Base-by-base conservation (phyloP, 2,797 vertebrate species). In the Pristis pectinata region DNA sequence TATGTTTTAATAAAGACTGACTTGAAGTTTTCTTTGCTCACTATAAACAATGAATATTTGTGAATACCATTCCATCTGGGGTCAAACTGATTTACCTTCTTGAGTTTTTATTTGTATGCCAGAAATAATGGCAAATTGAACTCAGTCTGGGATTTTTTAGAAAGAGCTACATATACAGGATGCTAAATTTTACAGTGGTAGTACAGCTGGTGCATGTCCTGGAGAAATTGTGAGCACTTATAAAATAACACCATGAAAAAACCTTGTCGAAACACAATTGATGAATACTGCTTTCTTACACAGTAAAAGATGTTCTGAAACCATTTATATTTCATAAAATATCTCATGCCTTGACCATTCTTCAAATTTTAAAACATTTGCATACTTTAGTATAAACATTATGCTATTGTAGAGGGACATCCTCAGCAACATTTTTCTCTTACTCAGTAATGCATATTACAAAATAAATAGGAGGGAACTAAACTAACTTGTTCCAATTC, bases 401-500 rank as follows among this genome's bases (percentile, higher is more conserved):
- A 76, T 76, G 67, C 49, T 74, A 74, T 74, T 3, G 15, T 34
- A 30, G 44, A 61, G 93, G 44, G 24, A 22, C 93, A 53, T 19
- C 30, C 24, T n/a, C 72, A 34, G 93, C 70, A 72, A 93, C 19
- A 49, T 94, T 94, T 94, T 94, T 67, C 74, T 79, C 70, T 59
- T 53, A 44, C 49, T 59, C 17, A 27, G 56, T 79, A 76, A 76
- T 56, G 49, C 74, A 41, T n/a, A 76, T 77, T 67, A 44, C 19
- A 30, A 83, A 77, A 67, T 30, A 83, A 94, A 22, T 83, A 79
- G 37, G 7, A 94, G 56, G 27, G 41, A 94, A 76, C 72, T 53
- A 74, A 94, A 79, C 8, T n/a, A 56, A 94, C n/a, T 77, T 64
- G 34, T 76, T 89, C 1, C 95, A 95, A 96, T 96, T 96, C 49